Base-by-base conservation (phyloP, 30 jellyfish, hydroid and myxozoan species). In the Phacellophora camtschatica region DNA sequence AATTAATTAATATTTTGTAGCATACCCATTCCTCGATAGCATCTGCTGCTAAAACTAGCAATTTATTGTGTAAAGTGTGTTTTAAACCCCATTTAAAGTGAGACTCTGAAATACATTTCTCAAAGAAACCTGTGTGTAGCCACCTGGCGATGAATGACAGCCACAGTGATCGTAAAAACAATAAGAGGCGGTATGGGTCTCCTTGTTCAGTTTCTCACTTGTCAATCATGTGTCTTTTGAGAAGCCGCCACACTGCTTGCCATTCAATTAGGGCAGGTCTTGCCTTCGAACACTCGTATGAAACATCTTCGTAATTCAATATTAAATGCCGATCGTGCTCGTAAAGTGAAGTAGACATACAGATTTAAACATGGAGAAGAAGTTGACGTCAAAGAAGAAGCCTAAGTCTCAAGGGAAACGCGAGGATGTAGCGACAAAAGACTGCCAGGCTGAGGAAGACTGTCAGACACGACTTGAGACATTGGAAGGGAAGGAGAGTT, bases 151-250 rank as follows among this genome's bases (percentile, higher is more conserved):
- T 78, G 90, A 78, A 41, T 69, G 95, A 70, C 95, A 59, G 95
- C 66, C 29, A 45, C 33, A 77, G 89, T 59, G 80, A 45, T 28
- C 71, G 59, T 11, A 37, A 66, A 45, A 29, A 83, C 87, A 83
- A 83, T 70, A 68, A 46, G 95, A 83, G 95, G 95, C 95, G 95
- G 95, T 70, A 65, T 71, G 79, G 48, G 46, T 41, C 77, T 43
- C 87, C 78, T 57, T 71, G 87, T 83, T 82, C 73, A 83, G 59
- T 72, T 83, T 83, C 95, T 70, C 95, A 83, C 95, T 68, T 83
- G 95, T 83, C 95, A 33, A 83, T 83, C 95, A 69, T 23, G 51
- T n/a, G 31, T 24, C 71, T 56, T 68, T 70, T 83, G 95, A 83
- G 87, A 43, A 32, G 88, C 82, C 83, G 86, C 81, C 63, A 71